Conservation (phyloP, 2,888 invertebrate species). For the Amiota minor region DNA sequence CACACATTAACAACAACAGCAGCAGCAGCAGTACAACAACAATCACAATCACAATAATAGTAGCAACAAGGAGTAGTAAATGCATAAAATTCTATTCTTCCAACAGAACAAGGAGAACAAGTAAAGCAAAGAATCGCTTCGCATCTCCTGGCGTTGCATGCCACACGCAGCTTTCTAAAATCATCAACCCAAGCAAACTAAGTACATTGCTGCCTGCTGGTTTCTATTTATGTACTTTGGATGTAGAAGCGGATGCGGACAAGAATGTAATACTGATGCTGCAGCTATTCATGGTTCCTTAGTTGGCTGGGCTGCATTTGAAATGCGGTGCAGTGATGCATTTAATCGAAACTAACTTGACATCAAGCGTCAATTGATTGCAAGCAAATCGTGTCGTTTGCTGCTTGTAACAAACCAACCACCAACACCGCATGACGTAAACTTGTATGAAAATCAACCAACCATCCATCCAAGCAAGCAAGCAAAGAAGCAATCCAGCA, state of each 20-base stretch:
- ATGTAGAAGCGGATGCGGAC: too few species aligned
- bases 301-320: conserved; percentile 43
- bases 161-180: too few species aligned
- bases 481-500: too few species aligned
- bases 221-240: too few species aligned
- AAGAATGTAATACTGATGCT: conserved; percentile 30
- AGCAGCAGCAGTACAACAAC: conserved; percentile 49
- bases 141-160: conserved; percentile 37
- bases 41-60: conserved; percentile 35
- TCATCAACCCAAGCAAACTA: too few species aligned
- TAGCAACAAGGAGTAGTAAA: conserved; percentile 49
- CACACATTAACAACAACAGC: conserved; percentile 37
- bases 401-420: neutral
- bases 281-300: neutral
- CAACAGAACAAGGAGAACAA: conserved; percentile 10
- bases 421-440: too few species aligned
- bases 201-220: too few species aligned
- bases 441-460: too few species aligned
- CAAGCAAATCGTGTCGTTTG: conserved; percentile 44
- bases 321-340: conserved; percentile 56
- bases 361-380: conserved; percentile 38
- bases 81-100: conserved; percentile 52
- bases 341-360: conserved; percentile 52
- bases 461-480: too few species aligned
- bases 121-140: conserved; percentile 35